Conservation (phyloP, 1,140 invertebrate genomes). For the Cheumatopsyche charites region DNA sequence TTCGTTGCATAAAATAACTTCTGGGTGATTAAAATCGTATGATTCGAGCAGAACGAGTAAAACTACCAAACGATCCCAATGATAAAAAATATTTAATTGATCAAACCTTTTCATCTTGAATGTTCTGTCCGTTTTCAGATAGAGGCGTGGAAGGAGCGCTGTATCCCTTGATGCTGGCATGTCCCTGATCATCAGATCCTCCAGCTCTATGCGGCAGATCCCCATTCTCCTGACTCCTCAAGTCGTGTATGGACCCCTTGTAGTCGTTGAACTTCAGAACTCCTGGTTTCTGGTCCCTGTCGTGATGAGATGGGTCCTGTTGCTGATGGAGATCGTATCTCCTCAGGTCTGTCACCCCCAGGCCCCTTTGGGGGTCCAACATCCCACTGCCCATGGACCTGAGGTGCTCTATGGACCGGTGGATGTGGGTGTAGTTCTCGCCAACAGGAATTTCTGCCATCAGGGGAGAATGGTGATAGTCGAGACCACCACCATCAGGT, state of each 20-base stretch:
- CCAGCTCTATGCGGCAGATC: conserved; percentile 52
- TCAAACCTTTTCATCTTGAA: conserved; percentile 66
- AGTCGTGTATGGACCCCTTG: conserved; percentile 57
- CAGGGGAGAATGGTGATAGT: conserved; percentile 66
- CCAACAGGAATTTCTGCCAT: conserved; percentile 66
- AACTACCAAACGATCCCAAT: not conserved
- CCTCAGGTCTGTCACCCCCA: conserved; percentile 61
- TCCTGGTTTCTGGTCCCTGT: conserved; percentile 59
- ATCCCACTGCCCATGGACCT: conserved; percentile 65
- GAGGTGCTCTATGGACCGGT: conserved; percentile 71
- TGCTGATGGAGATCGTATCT: conserved; percentile 60
- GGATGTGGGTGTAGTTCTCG: conserved; percentile 68
- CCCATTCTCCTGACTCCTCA: conserved; percentile 58
- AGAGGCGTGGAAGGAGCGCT: conserved; percentile 69
- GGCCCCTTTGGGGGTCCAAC: conserved; percentile 59
- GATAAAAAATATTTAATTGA: conserved; percentile 15
- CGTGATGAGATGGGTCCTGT: conserved; percentile 55
- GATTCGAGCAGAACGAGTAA: too few species aligned
- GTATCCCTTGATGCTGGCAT: conserved; percentile 56
- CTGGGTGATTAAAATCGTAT: too few species aligned
- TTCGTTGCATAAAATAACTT: too few species aligned
- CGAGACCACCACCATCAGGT: conserved; percentile 62
- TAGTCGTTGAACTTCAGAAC: conserved; percentile 60
- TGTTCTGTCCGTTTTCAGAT: conserved; percentile 64
- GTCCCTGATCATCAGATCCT: conserved; percentile 58